Percentiles rank a stretch among this genome's conserved stretches.
These are phyloP conservation scores for Arenaria interpres DNA, from an alignment of 2,113 vertebrate species.

Conservation along the genomic window DNA sequence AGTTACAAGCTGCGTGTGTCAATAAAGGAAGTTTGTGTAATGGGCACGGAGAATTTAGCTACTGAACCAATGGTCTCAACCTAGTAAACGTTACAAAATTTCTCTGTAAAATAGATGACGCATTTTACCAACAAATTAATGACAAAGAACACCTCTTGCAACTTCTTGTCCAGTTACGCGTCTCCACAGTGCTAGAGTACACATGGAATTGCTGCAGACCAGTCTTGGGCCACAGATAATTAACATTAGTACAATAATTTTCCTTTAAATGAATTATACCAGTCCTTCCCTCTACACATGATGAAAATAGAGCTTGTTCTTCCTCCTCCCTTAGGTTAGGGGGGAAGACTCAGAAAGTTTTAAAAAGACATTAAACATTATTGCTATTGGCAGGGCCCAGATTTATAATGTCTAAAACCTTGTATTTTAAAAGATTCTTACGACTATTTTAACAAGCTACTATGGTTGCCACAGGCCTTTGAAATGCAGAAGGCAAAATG, in stretches of 20 bases:
- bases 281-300: not conserved
- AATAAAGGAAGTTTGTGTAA: not conserved
- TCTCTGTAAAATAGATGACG: not conserved
- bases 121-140: not conserved
- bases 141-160: not conserved
- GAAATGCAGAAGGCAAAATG: constrained; percentile 28
- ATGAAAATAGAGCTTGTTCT: not conserved
- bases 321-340: not conserved
- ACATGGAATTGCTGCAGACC: not conserved
- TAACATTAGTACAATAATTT: not conserved
- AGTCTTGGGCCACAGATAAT: not conserved
- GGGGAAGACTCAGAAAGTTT: not conserved
- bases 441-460: not conserved
- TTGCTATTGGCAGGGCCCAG: not conserved
- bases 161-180: not conserved
- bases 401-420: not conserved
- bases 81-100: not conserved
- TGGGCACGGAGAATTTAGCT: not conserved
- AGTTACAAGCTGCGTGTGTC: not conserved
- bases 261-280: not conserved
- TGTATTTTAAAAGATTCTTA: not conserved
- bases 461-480: constrained; percentile 10
- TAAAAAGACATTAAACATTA: not conserved
- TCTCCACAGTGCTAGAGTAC: not conserved
- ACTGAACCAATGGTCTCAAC: not conserved